Conservation (phyloP, 1,140 invertebrate species). For the Theocolax elegans region DNA sequence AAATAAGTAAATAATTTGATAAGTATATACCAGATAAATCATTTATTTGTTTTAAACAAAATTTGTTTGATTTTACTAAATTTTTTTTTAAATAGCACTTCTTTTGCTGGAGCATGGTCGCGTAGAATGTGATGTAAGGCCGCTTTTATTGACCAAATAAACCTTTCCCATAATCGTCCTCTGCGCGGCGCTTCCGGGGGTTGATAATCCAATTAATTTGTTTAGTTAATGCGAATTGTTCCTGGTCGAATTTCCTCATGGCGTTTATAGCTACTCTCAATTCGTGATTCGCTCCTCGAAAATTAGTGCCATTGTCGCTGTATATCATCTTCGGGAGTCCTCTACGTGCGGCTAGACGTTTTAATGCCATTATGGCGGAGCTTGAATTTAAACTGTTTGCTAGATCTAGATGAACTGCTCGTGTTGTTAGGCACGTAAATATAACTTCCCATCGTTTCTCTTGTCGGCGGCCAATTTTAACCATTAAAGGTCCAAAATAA, state of each 20-base stretch:
- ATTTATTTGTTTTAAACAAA: too few species aligned
- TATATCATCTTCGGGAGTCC: background rate
- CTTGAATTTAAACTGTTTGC: background rate
- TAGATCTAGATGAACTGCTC: background rate
- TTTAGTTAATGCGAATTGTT: too few species aligned
- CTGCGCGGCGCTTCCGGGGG: background rate
- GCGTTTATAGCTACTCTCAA: background rate
- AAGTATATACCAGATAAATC: too few species aligned
- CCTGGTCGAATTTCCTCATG: background rate
- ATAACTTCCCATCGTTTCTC: slow-evolving; percentile 1
- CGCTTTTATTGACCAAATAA: background rate
- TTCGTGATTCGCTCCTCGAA: background rate
- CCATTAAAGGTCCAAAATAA: slow-evolving; percentile 17
- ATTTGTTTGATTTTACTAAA: too few species aligned
- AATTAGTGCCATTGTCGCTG: background rate
- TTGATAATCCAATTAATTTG: background rate
- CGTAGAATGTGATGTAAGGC: background rate
- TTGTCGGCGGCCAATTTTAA: background rate
- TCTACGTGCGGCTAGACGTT: background rate
- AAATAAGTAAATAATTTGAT: too few species aligned
- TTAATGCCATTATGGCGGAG: background rate
- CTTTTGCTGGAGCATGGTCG: background rate
- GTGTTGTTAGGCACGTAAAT: background rate
- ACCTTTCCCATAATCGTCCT: background rate
- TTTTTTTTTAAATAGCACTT: slow-evolving; percentile 14